phyloP scores from a whole-genome alignment of 2,113 vertebrate species.

The Ramphastos sulfuratus region DNA sequence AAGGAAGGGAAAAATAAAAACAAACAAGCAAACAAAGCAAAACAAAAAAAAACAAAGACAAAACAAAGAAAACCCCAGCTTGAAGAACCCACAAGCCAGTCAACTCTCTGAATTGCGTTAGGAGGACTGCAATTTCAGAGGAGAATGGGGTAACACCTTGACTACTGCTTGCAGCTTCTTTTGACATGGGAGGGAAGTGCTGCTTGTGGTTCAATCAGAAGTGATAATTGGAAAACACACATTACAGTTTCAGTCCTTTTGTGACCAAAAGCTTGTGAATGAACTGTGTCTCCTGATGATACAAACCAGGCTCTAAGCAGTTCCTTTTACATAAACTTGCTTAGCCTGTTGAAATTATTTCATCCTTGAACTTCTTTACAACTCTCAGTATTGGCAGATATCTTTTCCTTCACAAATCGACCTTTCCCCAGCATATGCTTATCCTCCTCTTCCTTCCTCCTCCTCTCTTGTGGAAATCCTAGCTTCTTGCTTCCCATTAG shows the following conservation, averaged over 20 bases:
- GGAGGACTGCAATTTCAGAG: background rate
- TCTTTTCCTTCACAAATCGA: background rate
- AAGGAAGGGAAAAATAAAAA: background rate
- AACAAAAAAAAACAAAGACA: no score
- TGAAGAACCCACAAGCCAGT: background rate
- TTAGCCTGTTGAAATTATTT: background rate
- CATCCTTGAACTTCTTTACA: background rate
- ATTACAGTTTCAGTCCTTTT: background rate
- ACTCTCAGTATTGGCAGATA: background rate
- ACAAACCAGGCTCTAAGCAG: background rate
- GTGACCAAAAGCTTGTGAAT: background rate
- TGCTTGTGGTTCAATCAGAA: background rate
- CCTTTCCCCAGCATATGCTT: background rate
- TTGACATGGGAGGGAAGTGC: background rate
- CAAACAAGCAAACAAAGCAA: no score
- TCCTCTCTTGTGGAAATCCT: background rate
- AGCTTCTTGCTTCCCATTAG: background rate
- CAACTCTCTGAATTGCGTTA: background rate
- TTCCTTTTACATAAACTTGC: background rate
- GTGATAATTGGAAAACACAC: background rate
- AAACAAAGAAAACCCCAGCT: accelerated
- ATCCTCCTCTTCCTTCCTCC: background rate
- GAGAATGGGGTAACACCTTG: background rate
- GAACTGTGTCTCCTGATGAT: background rate
- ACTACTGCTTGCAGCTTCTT: slow-evolving; percentile 21